Evolutionary conservation across 2,797 vertebrate species (phyloP), one percentile per base, ranked within the genome.

Genomic region (Rhabdomys pumilio): DNA sequence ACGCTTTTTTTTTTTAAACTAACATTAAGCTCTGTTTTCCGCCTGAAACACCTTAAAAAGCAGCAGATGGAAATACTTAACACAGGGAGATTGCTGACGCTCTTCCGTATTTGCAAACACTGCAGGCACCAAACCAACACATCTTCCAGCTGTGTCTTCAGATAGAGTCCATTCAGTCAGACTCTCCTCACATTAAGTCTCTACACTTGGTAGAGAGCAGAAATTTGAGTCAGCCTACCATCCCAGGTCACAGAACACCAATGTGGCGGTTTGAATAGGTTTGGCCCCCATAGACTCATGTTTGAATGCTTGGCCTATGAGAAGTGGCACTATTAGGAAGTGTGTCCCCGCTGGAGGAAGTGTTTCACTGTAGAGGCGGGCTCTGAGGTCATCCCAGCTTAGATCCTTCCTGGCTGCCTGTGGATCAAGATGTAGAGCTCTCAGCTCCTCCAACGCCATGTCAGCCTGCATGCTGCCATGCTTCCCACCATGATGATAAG

Each of bases 21-120:
- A 69, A 50, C 47, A 75, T 76, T 89, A 85, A 47, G 89, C 59
- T 73, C 41, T 67, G 76, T 81, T 77, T 96, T 84, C 95, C 95
- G 57, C 86, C 90, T 55, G 7, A 85, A 96, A 82, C 87, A 47
- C 14, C 82, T 95, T 90, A 79, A 90, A 44, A 93, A 75, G 17
- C 22, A 90, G 50, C 38, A 57, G n/a, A 1, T 75, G 67, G 55
- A 94, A 94, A 90, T 63, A 63, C 57, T 90, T 90, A n/a, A 89
- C 11, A 73, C 19, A 1, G 89, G 11, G 12, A 75, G 34, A 41
- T 34, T 76, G 81, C 63, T 31, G 69, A 82, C 72, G 73, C 20
- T 75, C 41, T 80, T 73, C 17, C 47, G 24, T 29, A 59, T 84
- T 82, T 93, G 50, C 26, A 96, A 94, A 95, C 77, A 63, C 17